Conservation (phyloP, 2,888 invertebrate genomes). For the Nowickia ferox region DNA sequence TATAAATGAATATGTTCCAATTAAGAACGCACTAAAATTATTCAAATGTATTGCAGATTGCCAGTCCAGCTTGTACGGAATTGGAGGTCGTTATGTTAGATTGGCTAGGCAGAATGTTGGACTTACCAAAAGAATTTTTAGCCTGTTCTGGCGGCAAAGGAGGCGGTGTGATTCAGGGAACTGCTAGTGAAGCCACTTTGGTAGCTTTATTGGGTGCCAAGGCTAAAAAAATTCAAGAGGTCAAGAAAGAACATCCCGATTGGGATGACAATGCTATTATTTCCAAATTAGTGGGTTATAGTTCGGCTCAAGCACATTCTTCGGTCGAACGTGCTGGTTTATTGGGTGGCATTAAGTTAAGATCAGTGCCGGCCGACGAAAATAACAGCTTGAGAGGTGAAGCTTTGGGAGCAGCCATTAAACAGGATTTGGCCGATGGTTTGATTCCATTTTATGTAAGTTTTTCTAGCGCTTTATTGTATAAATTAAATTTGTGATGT, state of each 20-base stretch:
- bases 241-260: slow-evolving; percentile 89
- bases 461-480: slow-evolving; percentile 67
- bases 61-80: slow-evolving; percentile 98
- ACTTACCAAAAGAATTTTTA: slow-evolving; percentile 92
- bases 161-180: slow-evolving; percentile 96
- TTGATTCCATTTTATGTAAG: slow-evolving; percentile 98
- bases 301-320: slow-evolving; percentile 95
- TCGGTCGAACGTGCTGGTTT: slow-evolving; percentile 97
- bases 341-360: slow-evolving; percentile 92
- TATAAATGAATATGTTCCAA: not conserved
- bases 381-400: slow-evolving; percentile 90
- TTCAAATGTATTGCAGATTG: slow-evolving; percentile 86
- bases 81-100: slow-evolving; percentile 97
- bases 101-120: slow-evolving; percentile 97
- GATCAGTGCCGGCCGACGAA: slow-evolving; percentile 89
- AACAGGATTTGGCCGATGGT: slow-evolving; percentile 93
- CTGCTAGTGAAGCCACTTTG: slow-evolving; percentile 97
- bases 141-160: slow-evolving; percentile 92
- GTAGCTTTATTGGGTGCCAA: slow-evolving; percentile 96
- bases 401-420: slow-evolving; percentile 89
- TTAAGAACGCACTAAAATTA: not conserved
- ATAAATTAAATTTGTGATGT: slow-evolving; percentile 17
- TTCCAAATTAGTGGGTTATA: slow-evolving; percentile 92
- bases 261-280: slow-evolving; percentile 89
- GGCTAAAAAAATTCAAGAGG: slow-evolving; percentile 87